A percentile compares a stretch with the other conserved stretches of the same genome.
These are phyloP conservation scores for Erannis defoliaria DNA, from an alignment of 2,888 invertebrate species.

Conservation along the genomic window DNA sequence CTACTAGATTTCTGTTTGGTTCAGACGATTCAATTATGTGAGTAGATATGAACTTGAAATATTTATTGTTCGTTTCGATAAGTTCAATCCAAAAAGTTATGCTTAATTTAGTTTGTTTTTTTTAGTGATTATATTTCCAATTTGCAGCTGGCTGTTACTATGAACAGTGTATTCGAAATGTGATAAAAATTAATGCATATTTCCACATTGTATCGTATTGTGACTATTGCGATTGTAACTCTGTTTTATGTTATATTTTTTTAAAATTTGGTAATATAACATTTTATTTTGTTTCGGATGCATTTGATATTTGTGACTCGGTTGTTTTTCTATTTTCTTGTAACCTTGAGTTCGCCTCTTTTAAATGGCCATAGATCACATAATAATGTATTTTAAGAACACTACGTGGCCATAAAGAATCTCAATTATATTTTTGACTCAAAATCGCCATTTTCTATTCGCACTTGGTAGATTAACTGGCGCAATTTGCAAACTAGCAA, in stretches of 20 bases:
- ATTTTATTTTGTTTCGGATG: background rate
- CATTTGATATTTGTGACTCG: background rate
- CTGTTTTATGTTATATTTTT: background rate
- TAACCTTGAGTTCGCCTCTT: conserved; percentile 3
- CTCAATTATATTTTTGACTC: conserved; percentile 12
- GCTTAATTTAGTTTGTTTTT: too few species aligned
- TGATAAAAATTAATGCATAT: background rate
- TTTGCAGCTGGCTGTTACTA: background rate
- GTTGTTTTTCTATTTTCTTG: background rate
- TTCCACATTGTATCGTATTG: background rate
- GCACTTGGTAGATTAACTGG: background rate
- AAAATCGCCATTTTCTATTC: background rate
- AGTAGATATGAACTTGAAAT: too few species aligned
- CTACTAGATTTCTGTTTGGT: too few species aligned
- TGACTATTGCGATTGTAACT: conserved; percentile 6
- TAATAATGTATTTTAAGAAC: too few species aligned
- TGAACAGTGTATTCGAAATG: background rate
- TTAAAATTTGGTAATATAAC: background rate
- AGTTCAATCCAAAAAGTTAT: background rate
- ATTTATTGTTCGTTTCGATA: too few species aligned
- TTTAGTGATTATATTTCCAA: background rate
- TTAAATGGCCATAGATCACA: background rate
- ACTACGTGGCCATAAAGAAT: conserved; percentile 16
- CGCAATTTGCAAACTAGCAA: background rate
- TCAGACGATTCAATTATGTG: too few species aligned